phyloP scores from a whole-genome alignment of 2,888 invertebrate genomes.

The Venusia cambrica region DNA sequence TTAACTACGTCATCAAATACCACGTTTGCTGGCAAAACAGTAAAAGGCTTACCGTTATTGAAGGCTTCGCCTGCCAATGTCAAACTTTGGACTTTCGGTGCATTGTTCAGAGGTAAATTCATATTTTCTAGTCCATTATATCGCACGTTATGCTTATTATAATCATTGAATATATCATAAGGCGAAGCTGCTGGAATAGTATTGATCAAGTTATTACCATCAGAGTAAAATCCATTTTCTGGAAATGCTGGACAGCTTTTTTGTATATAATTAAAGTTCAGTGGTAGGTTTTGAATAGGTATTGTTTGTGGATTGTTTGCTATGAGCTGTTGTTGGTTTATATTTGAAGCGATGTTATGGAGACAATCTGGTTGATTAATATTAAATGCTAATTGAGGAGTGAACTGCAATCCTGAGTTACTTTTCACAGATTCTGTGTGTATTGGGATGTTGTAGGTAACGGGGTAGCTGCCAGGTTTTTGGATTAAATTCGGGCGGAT shows the following conservation, averaged over 20 bases:
- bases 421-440: conserved; percentile 16
- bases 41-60: conserved; percentile 17
- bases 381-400: conserved; percentile 7
- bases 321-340: conserved; percentile 18
- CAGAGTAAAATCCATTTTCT: not conserved
- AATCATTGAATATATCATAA: not conserved
- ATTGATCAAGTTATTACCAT: conserved; percentile 5
- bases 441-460: conserved; percentile 19
- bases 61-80: conserved; percentile 10
- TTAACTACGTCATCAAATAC: not conserved
- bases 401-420: conserved; percentile 12
- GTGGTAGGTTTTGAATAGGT: conserved; percentile 9
- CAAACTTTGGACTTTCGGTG: conserved; percentile 11
- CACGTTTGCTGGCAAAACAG: conserved; percentile 10
- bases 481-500: too few relatives aligned
- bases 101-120: conserved; percentile 1
- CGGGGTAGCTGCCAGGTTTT: too few relatives aligned
- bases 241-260: conserved; percentile 5
- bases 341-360: conserved; percentile 9
- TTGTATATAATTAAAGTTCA: conserved; percentile 3
- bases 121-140: conserved; percentile 4
- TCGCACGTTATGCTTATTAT: not conserved
- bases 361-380: conserved; percentile 11
- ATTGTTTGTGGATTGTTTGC: conserved; percentile 14
- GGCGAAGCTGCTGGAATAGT: not conserved